Percentiles rank a stretch among this genome's conserved stretches.
Evolutionary conservation across 1,140 invertebrate genomes (phyloP).

Genomic region (Dendrolimus punctatus): DNA sequence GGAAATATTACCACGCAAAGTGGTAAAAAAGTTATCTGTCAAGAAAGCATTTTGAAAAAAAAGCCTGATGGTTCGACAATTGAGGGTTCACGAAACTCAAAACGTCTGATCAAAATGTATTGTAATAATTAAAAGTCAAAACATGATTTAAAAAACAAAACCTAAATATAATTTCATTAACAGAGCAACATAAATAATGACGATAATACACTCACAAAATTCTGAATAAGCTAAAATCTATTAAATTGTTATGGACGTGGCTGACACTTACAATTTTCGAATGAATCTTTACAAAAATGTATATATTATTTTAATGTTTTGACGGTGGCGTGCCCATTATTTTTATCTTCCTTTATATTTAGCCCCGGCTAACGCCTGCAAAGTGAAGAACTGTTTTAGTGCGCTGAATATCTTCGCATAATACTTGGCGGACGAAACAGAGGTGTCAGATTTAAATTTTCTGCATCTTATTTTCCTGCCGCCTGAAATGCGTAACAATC

Average conservation of each 20-base stretch:
- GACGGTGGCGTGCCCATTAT: constrained; percentile 9
- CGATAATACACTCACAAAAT: constrained; percentile 49
- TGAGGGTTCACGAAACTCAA: no score
- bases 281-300: no score
- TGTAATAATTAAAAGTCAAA: no score
- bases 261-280: no score
- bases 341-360: constrained; percentile 62
- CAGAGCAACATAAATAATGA: constrained; percentile 53
- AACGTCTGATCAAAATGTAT: no score
- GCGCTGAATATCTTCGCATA: constrained; percentile 60
- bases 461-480: constrained; percentile 64
- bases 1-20: no score
- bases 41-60: no score
- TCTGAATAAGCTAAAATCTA: constrained; percentile 1
- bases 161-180: constrained; percentile 50
- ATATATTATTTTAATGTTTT: not conserved
- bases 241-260: no score
- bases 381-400: constrained; percentile 65
- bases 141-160: no score
- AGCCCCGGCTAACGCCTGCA: constrained; percentile 55
- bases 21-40: no score
- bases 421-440: constrained; percentile 54
- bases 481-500: constrained; percentile 45
- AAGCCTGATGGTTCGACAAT: no score
- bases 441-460: constrained; percentile 59